Evolutionary conservation across 2,113 vertebrate genomes (phyloP).

Genomic region (Azemiops feae): DNA sequence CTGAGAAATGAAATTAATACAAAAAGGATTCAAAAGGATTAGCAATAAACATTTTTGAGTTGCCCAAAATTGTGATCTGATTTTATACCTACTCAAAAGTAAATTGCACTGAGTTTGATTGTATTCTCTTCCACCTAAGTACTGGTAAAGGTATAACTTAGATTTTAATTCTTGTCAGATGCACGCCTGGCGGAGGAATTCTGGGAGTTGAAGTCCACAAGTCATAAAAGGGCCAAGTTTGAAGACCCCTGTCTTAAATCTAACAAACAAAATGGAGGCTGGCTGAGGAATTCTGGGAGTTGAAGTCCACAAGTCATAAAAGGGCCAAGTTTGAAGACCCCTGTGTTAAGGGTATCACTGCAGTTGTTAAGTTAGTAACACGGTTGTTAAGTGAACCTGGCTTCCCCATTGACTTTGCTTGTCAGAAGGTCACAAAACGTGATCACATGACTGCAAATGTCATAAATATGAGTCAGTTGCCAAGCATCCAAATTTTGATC

Average conservation of each 20-base stretch:
- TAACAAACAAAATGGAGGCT: too few species aligned
- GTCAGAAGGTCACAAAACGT: background rate
- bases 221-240: too few species aligned
- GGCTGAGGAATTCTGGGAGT: too few species aligned
- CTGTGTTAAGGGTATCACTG: background rate
- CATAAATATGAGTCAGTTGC: background rate
- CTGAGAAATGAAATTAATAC: background rate
- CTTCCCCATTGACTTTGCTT: background rate
- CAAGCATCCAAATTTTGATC: background rate
- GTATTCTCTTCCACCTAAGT: background rate
- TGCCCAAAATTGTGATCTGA: background rate
- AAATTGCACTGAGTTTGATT: background rate
- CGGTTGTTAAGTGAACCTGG: background rate
- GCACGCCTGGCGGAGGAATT: too few species aligned
- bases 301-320: too few species aligned
- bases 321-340: too few species aligned
- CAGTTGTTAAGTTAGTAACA: background rate
- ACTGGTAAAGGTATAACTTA: background rate
- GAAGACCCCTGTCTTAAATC: background rate
- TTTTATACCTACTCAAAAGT: background rate
- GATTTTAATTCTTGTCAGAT: background rate
- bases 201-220: too few species aligned
- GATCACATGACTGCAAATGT: background rate
- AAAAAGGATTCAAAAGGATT: background rate
- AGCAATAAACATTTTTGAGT: background rate